Percentiles rank a stretch among this genome's conserved stretches.
Conservation (phyloP, 1,140 invertebrate genomes). For the Brachionus asplanchnoidis region DNA sequence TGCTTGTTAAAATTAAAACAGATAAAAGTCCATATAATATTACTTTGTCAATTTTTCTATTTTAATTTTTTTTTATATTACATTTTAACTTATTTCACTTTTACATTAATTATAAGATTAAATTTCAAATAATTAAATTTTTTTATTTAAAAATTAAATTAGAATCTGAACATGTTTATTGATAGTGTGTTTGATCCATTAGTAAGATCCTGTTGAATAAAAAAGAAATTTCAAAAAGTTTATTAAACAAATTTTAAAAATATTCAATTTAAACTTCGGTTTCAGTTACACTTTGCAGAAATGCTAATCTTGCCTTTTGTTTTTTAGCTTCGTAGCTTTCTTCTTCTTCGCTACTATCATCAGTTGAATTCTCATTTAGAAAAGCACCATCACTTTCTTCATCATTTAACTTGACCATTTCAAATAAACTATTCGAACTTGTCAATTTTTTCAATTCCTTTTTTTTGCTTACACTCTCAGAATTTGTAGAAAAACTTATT, state of each 20-base stretch:
- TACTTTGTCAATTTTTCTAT: too few species aligned
- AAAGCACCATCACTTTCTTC: neutral
- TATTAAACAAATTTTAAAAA: neutral
- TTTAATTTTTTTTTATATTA: too few species aligned
- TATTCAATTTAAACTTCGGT: neutral
- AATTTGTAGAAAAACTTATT: neutral
- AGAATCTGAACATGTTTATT: too few species aligned
- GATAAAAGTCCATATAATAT: too few species aligned
- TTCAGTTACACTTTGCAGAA: neutral
- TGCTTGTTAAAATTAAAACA: too few species aligned
- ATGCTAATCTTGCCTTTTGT: neutral
- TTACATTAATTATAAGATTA: too few species aligned
- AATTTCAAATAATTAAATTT: too few species aligned
- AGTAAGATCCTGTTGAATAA: too few species aligned
- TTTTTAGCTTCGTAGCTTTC: slow-evolving; percentile 20
- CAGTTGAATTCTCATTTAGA: neutral
- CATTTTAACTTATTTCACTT: too few species aligned
- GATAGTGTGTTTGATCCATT: too few species aligned
- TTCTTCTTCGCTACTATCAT: neutral
- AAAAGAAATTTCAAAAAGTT: too few species aligned
- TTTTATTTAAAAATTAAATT: too few species aligned
- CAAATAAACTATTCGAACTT: neutral
- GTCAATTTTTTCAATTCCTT: neutral
- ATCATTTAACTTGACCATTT: neutral
- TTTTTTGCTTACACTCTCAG: neutral